A percentile compares a stretch with the other conserved stretches of the same genome.
phyloP scores from a whole-genome alignment of 2,888 invertebrate genomes.

The Ophonus ardosiacus region DNA sequence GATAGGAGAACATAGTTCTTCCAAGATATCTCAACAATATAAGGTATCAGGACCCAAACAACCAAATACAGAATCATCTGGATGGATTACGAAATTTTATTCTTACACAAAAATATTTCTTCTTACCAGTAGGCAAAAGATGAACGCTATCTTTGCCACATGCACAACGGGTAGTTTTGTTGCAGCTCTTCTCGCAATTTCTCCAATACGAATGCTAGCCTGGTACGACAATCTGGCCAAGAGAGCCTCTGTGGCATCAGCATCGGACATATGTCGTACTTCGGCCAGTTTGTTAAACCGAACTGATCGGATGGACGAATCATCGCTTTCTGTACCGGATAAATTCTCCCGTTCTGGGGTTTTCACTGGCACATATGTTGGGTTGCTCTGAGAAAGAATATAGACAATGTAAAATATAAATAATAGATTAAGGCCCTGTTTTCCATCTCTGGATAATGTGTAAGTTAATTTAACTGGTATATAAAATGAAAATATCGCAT shows the following conservation, averaged over 20 bases:
- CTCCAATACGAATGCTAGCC: slow-evolving; percentile 91
- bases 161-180: slow-evolving; percentile 86
- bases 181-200: slow-evolving; percentile 85
- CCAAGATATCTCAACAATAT: no score
- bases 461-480: no score
- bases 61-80: not conserved
- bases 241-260: slow-evolving; percentile 94
- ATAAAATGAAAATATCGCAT: no score
- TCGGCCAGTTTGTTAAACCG: slow-evolving; percentile 94
- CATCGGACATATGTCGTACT: slow-evolving; percentile 92
- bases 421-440: no score
- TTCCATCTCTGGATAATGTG: no score
- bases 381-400: slow-evolving; percentile 84
- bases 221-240: slow-evolving; percentile 96
- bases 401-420: not conserved
- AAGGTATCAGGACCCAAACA: no score
- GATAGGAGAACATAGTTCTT: no score
- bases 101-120: not conserved
- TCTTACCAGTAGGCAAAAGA: slow-evolving; percentile 91
- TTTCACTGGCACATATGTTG: slow-evolving; percentile 94
- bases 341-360: slow-evolving; percentile 78
- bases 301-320: slow-evolving; percentile 90
- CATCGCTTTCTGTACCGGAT: slow-evolving; percentile 90
- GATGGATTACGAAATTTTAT: not conserved
- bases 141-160: slow-evolving; percentile 89